These are phyloP conservation scores for Cryptoprocta ferox DNA, from an alignment of 2,797 vertebrate species.

Conservation along the genomic window DNA sequence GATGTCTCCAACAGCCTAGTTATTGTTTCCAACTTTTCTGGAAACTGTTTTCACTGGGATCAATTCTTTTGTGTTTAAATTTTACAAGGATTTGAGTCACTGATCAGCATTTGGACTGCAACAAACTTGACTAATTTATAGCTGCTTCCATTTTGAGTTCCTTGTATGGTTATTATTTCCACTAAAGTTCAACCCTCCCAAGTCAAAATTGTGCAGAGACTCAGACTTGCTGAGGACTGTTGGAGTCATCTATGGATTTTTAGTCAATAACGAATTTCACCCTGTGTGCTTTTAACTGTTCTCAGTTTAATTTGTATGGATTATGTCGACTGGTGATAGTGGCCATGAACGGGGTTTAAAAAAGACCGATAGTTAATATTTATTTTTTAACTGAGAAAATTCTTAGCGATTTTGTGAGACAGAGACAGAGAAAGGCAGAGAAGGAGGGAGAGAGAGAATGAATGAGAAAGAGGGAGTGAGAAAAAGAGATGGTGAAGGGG, in stretches of 20 bases:
- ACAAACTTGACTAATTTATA: conserved; percentile 50
- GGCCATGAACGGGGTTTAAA: not conserved
- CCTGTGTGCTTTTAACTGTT: conserved; percentile 9
- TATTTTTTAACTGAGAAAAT: conserved; percentile 35
- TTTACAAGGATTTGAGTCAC: conserved; percentile 65
- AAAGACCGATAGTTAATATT: not conserved
- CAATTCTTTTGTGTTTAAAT: conserved; percentile 31
- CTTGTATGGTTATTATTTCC: conserved; percentile 15
- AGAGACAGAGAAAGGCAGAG: not conserved
- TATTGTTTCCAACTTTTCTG: not conserved
- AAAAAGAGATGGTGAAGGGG: not conserved
- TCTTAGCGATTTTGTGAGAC: not conserved
- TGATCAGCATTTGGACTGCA: not conserved
- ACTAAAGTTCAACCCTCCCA: conserved; percentile 5
- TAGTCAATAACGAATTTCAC: conserved; percentile 58
- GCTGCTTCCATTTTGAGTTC: not conserved
- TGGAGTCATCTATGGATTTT: conserved; percentile 18
- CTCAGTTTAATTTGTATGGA: conserved; percentile 29
- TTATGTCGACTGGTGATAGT: not conserved
- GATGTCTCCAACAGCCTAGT: not conserved
- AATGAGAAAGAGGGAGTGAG: not conserved
- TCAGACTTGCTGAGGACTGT: not conserved
- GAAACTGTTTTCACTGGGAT: conserved; percentile 23
- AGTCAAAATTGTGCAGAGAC: conserved; percentile 17
- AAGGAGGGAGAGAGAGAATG: not conserved